Evolutionary conservation across 2,888 invertebrate genomes (phyloP), one percentile per base, ranked within the genome.

Genomic region (Ichneumoninae sp.): DNA sequence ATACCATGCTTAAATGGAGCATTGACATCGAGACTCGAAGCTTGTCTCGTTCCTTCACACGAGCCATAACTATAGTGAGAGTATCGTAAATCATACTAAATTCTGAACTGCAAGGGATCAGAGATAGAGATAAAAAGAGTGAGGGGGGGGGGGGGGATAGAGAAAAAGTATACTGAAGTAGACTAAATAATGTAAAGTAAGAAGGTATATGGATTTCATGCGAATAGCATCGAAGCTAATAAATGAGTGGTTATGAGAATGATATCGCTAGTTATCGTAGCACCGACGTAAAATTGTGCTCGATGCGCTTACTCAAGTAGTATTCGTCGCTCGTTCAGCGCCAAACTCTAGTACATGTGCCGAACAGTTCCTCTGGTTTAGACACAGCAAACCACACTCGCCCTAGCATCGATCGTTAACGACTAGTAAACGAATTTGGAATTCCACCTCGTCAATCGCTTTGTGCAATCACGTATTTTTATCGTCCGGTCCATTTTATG

Each of bases 301-400:
- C 70, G 72, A 74, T 75, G 44, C 68, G 54, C 30, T 62, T 22
- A 47, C 44, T 40, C 13, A 72, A 66, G 66, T 60, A 40, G 40
- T 40, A 10, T 69, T 66, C 8, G 36, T 19, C 30, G 60, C 30
- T 77, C 30, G 10, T 72, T 22, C 16, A 57, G 13, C 44, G 26
- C 30, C 19, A 69, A 57, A 40, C 5, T 70, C 19, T n/a, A 30
- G 44, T 74, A 44, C n/a, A 26, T 26, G 47, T 26, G 47, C 36
- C 50, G 36, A 47, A 65, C 65, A 50, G 65, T 52, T 47, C 71
- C 85, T 72, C 79, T 79, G 84, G 36, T 68, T 78, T 10, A 80
- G 81, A 89, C 90, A 91, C 91, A 91, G 91, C 91, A 91, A 91
- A 91, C 91, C 86, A 89, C 91, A 91, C 91, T 90, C 88, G 85